phyloP scores from a whole-genome alignment of 2,797 vertebrate species.

The Emys orbicularis region DNA sequence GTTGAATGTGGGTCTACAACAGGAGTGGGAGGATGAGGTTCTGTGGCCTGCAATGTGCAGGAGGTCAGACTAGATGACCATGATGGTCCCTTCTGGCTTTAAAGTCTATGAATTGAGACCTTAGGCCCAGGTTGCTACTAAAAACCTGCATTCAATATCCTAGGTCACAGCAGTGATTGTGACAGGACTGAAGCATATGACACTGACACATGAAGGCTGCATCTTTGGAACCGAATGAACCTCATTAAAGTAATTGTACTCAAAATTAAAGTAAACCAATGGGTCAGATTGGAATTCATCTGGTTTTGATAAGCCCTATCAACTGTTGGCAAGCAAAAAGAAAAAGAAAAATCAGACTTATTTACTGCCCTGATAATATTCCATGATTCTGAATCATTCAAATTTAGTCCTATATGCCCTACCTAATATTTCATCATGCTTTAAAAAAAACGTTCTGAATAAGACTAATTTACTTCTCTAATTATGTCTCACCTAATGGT shows the following conservation, averaged over 20 bases:
- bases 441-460: background rate
- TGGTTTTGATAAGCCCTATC: background rate
- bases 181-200: background rate
- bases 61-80: background rate
- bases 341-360: background rate
- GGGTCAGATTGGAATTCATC: background rate
- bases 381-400: background rate
- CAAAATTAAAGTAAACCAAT: slow-evolving; percentile 18
- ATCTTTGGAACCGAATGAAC: background rate
- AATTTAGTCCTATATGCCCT: accelerated
- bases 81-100: background rate
- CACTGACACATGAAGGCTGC: background rate
- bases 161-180: background rate
- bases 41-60: background rate
- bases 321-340: background rate
- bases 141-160: slow-evolving; percentile 18
- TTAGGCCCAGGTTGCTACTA: background rate
- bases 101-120: background rate
- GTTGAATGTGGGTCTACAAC: background rate
- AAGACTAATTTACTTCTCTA: background rate
- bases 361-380: background rate
- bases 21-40: background rate
- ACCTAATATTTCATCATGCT: accelerated
- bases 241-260: slow-evolving; percentile 40
- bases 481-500: background rate